Percentiles rank a stretch among this genome's conserved stretches.
phyloP scores from a whole-genome alignment of 2,888 invertebrate genomes.

The Drosophila parthenogenetica region DNA sequence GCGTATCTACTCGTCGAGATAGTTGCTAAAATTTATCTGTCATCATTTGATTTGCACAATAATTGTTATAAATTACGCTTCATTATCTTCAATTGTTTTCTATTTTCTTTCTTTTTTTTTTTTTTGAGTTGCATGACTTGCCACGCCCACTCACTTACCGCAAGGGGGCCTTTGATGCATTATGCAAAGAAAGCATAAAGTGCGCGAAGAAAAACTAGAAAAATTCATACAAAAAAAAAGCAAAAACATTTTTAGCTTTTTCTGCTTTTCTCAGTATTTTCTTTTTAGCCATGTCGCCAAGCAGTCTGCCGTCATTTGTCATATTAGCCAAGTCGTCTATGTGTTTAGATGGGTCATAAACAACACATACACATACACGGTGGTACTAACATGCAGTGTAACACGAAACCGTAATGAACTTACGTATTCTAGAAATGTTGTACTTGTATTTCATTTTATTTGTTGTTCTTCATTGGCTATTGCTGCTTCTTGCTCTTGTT shows the following conservation, averaged over 20 bases:
- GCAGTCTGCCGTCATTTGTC: conserved; percentile 44
- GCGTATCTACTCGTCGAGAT: neutral
- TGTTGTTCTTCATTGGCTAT: conserved; percentile 9
- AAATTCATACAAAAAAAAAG: neutral
- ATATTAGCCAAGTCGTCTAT: conserved; percentile 40
- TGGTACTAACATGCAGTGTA: conserved; percentile 40
- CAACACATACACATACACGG: neutral
- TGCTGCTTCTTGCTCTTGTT: conserved; percentile 3
- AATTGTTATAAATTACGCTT: conserved; percentile 50
- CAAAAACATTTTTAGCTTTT: neutral
- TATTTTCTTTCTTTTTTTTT: neutral
- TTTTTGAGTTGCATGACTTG: conserved; percentile 34
- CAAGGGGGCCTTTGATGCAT: conserved; percentile 15
- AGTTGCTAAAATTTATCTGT: neutral
- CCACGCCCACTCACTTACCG: conserved; percentile 14
- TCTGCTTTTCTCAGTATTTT: conserved; percentile 5
- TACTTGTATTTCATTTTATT: conserved; percentile 13
- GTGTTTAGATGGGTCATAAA: conserved; percentile 18
- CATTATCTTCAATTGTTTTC: conserved; percentile 9
- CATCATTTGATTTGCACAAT: conserved; percentile 26
- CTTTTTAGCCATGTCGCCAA: conserved; percentile 42
- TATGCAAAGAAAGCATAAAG: conserved; percentile 46
- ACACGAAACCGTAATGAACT: conserved; percentile 71
- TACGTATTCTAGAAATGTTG: conserved; percentile 40
- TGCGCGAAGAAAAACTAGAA: conserved; percentile 13